Evolutionary conservation across 37 sponge, comb jelly and placozoan genomes (phyloP), one percentile per base, ranked within the genome.

Genomic region (Chondrilla cf. caribensis): DNA sequence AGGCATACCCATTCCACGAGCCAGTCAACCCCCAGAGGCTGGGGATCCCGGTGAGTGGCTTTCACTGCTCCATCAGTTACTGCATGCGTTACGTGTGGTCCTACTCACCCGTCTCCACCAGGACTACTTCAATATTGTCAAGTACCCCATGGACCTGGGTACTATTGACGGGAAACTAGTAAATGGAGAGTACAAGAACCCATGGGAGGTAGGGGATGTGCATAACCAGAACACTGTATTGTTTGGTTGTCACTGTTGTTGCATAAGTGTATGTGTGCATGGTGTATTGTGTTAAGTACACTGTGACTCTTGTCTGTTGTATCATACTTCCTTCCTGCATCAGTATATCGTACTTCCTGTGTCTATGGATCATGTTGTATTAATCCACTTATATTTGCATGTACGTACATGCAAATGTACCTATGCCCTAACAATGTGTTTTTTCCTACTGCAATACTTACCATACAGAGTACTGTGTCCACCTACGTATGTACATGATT

Each of bases 71-170:
- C 2, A 24, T 24, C 18, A 15, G 19, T 29, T 11, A 68, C 7
- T 68, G 25, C 19, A 9, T n/a, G n/a, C n/a, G n/a, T 51, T 3
- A 5, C 9, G 36, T 28, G 3, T 15, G 2, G 18, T 28, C 37
- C 66, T 9, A 14, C 66, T 64, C 22, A 51, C 59, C 38, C 43
- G 3, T 58, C n/a, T n/a, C n/a, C n/a, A n/a, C n/a, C n/a, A 95
- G 95, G 99, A 98, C 79, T 98, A 98, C 76, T 91, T 89, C 70
- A 81, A 93, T 24, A 89, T 98, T 70, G 87, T 98, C 71, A 96
- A 93, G 79, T 84, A 95, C 35, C 99, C 99, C 6, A 98, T 98
- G 81, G 99, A 98, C 75, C 73, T 98, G 78, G 78, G 83, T 1
- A 92, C 93, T 3, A 93, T 98, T 38, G 58, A 47, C 35, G 67